phyloP scores from a whole-genome alignment of 2,888 invertebrate species.

The Clivina fossor region DNA sequence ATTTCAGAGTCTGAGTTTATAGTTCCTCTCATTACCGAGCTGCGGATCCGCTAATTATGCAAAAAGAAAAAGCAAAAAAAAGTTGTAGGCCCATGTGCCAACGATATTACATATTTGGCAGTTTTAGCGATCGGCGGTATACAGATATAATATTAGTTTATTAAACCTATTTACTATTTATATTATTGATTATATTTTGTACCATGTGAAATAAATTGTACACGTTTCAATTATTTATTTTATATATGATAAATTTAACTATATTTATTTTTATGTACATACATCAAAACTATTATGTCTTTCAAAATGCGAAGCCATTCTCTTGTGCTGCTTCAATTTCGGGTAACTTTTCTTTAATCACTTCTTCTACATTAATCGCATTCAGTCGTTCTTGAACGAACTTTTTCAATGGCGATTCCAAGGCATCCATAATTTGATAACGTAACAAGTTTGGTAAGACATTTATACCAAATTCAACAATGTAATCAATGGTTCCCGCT shows the following conservation, averaged over 20 bases:
- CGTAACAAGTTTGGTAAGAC: slow-evolving; percentile 81
- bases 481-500: slow-evolving; percentile 83
- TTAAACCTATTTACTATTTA: slow-evolving; percentile 52
- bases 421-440: slow-evolving; percentile 83
- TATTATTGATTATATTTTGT: slow-evolving; percentile 55
- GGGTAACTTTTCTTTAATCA: slow-evolving; percentile 70
- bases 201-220: slow-evolving; percentile 52
- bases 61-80: not conserved
- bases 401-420: slow-evolving; percentile 75
- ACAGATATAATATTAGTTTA: slow-evolving; percentile 42
- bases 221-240: slow-evolving; percentile 53
- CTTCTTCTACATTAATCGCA: slow-evolving; percentile 71
- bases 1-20: slow-evolving; percentile 33
- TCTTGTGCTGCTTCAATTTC: slow-evolving; percentile 64
- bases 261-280: too few species aligned
- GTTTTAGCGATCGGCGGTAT: slow-evolving; percentile 13
- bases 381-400: slow-evolving; percentile 74
- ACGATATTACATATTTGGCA: slow-evolving; percentile 15
- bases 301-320: slow-evolving; percentile 49
- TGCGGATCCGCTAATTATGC: slow-evolving; percentile 13
- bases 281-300: too few species aligned
- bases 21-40: slow-evolving; percentile 29
- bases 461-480: slow-evolving; percentile 78
- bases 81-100: slow-evolving; percentile 1
- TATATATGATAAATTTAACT: slow-evolving; percentile 42